Conservation (phyloP, 2,113 vertebrate species). For the Anthoscopus minutus region DNA sequence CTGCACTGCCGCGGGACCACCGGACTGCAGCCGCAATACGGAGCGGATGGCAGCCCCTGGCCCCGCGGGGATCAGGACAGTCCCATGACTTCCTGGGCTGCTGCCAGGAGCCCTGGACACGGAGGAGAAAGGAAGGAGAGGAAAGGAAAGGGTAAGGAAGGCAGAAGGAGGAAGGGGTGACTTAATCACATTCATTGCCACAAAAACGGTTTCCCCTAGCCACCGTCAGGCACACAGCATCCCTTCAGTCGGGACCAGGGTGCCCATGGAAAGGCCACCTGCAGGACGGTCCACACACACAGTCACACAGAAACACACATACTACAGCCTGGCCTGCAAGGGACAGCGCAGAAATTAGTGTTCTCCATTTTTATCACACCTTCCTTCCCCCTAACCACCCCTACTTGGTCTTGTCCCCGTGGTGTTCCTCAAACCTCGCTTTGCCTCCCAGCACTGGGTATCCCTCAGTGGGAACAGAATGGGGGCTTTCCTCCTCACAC, state of each 20-base stretch:
- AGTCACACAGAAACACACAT: too few species aligned
- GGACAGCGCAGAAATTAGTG: not conserved
- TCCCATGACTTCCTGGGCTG: conserved; percentile 75
- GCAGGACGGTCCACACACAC: not conserved
- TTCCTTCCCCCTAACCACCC: not conserved
- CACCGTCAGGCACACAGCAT: not conserved
- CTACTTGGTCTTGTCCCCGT: not conserved
- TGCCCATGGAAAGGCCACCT: not conserved
- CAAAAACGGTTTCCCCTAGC: conserved; percentile 49
- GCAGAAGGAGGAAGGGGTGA: conserved; percentile 67
- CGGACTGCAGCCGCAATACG: not conserved
- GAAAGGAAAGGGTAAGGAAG: not conserved
- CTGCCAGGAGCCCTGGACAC: conserved; percentile 77
- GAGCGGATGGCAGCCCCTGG: not conserved
- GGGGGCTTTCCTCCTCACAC: not conserved
- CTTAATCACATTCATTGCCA: conserved; percentile 78
- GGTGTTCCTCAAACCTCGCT: not conserved
- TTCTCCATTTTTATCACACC: not conserved
- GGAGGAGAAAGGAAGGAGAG: not conserved
- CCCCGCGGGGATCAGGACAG: conserved; percentile 70
- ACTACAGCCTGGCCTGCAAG: not conserved
- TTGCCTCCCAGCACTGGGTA: not conserved
- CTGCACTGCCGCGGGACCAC: not conserved
- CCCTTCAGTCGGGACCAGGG: rapidly evolving
- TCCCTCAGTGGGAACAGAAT: not conserved